Base-by-base conservation (phyloP, 64 coral and sea anemone genomes). In the Stichodactyla helianthus region DNA sequence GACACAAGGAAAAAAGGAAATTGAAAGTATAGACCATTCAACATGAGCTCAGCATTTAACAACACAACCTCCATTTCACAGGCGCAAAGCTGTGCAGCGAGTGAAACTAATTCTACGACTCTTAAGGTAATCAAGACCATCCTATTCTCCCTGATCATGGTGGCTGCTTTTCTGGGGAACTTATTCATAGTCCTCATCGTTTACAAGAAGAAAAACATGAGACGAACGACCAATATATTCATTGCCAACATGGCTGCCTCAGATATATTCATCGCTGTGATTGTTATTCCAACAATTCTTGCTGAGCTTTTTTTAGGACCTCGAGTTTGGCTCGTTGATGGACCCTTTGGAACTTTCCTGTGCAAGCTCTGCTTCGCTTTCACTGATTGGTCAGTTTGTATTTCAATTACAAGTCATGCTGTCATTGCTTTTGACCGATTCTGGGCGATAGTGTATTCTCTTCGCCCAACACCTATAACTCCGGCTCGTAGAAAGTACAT, bases 231-330 rank as follows among this genome's bases (percentile, higher is more conserved):
- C 19, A 88, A 91, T 67, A 83, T 85, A 13, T 88, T 94, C 27
- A 88, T 94, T 44, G 84, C 89, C 23, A 94, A 90, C 54, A 94
- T 94, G 93, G 93, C 93, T 4, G 89, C 85, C 1, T 94, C 93
- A 6, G 93, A 91, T 35, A 17, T 94, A 10, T 64, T 94, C 12
- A 83, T 84, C 2, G 85, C 80, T 1, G 60, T 91, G 0, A 65
- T 91, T 20, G 31, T 85, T 8, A 86, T 89, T 23, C 89, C 93
- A 53, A 86, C 89, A 7, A 54, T 91, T 14, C 79, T 95, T 23
- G 22, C 54, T 22, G 54, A 68, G n/a, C 54, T 88, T 6, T 80
- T 67, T 6, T 35, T 85, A 10, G 85, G 85, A 1, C 83, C 65
- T 13, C 19, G 7, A 6, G 65, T 58, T 35, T 94, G 85, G 79